phyloP scores from a whole-genome alignment of 2,888 invertebrate species.

The Lithosia quadra region DNA sequence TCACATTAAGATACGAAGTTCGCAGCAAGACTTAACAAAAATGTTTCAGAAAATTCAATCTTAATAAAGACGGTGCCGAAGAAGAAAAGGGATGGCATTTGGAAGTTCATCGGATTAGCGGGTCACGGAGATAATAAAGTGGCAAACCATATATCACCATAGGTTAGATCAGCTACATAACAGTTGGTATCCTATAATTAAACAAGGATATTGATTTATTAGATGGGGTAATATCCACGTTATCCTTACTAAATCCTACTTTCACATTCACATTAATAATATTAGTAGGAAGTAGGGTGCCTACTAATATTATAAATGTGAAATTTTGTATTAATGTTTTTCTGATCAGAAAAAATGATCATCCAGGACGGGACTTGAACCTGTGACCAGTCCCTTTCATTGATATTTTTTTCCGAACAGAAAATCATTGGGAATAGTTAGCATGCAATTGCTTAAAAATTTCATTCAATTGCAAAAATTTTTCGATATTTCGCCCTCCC shows the following conservation, averaged over 20 bases:
- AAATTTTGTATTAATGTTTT: too few relatives aligned
- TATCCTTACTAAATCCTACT: background rate
- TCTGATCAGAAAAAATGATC: too few relatives aligned
- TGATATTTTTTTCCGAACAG: too few relatives aligned
- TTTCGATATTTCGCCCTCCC: too few relatives aligned
- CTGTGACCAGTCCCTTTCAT: too few relatives aligned
- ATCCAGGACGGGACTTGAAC: too few relatives aligned
- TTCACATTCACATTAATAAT: too few relatives aligned
- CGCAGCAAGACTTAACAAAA: background rate
- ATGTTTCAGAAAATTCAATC: background rate
- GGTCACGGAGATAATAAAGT: constrained; percentile 30
- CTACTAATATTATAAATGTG: too few relatives aligned
- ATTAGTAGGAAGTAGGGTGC: too few relatives aligned
- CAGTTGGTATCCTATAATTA: constrained; percentile 13
- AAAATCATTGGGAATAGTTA: too few relatives aligned
- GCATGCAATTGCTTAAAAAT: too few relatives aligned
- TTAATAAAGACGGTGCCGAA: background rate
- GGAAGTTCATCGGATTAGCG: constrained; percentile 18
- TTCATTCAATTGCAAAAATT: too few relatives aligned
- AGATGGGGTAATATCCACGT: background rate
- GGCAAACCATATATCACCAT: constrained; percentile 24
- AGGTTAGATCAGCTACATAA: constrained; percentile 15
- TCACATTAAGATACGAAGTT: background rate
- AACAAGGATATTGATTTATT: constrained; percentile 18
- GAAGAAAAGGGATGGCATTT: constrained; percentile 20